Evolutionary conservation across 2,888 invertebrate genomes (phyloP), one percentile per base, ranked within the genome.

Genomic region (Dinocampus coccinellae): DNA sequence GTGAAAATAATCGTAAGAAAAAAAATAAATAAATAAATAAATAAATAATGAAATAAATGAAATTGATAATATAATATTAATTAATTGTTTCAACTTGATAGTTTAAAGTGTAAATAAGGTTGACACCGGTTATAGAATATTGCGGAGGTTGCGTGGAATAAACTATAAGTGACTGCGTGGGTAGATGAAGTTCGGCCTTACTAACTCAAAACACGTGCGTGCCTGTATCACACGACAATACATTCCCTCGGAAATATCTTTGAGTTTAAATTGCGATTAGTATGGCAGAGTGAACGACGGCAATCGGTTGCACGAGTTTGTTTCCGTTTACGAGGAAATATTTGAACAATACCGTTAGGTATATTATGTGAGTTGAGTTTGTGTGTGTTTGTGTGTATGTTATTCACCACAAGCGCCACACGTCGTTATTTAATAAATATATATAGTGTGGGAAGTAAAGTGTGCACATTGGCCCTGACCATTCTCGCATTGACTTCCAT

Each of bases 141-240:
- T 78, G 79, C 76, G 78, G 77, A 77, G 80, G 78, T 73, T 72
- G 79, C 47, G 47, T 16, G n/a, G n/a, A n/a, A 47, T 20, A 77
- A 69, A 70, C 53, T 42, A 74, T 71, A n/a, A n/a, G n/a, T n/a
- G n/a, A n/a, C 7, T 72, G 81, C 79, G 82, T 83, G 81, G 82
- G 83, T 76, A 75, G 82, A 66, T 69, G 74, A 69, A 77, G 76
- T 76, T n/a, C 76, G 80, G 81, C 83, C 81, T 82, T 81, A 80
- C 78, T 78, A 76, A 69, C 74, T 61, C 75, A 34, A 53, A 29
- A 29, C 34, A 52, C 53, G 29, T 47, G 67, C 60, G 29, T 20
- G 72, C 57, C n/a, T 60, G 62, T 61, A 53, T 69, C 34, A n/a
- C n/a, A n/a, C n/a, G 24, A 34, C 61, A 69, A 61, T 69, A n/a